phyloP scores from a whole-genome alignment of 37 sponge, comb jelly and placozoan genomes.

The Halichondria panicea region DNA sequence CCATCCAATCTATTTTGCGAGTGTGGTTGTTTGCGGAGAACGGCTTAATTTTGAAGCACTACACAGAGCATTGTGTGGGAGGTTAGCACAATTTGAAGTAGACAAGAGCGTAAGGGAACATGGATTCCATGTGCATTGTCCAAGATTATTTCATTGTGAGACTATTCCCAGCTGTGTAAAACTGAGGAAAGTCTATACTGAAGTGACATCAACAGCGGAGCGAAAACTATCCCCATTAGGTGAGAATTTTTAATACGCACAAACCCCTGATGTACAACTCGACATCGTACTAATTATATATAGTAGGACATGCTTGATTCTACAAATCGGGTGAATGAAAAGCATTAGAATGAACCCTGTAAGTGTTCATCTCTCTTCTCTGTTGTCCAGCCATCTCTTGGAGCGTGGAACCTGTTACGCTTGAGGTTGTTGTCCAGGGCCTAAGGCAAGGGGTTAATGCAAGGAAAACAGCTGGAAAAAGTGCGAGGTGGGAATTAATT shows the following conservation, averaged over 20 bases:
- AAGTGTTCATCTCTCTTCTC: too few species aligned
- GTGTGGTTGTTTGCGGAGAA: constrained; percentile 34
- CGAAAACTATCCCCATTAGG: constrained; percentile 33
- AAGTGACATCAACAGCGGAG: not conserved
- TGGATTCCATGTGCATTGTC: not conserved
- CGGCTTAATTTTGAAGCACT: constrained; percentile 16
- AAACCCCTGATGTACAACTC: not conserved
- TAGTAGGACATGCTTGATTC: too few species aligned
- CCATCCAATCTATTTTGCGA: constrained; percentile 59
- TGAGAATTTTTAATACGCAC: not conserved
- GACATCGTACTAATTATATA: too few species aligned
- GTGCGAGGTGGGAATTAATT: constrained; percentile 24
- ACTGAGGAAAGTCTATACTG: not conserved
- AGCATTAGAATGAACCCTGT: too few species aligned
- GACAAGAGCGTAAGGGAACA: not conserved
- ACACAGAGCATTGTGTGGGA: constrained; percentile 44
- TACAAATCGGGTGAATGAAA: too few species aligned
- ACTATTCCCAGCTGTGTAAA: not conserved
- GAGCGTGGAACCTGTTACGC: constrained; percentile 28
- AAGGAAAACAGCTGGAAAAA: constrained; percentile 8
- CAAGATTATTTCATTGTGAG: constrained; percentile 9
- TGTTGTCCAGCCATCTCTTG: constrained; percentile 52
- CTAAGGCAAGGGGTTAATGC: constrained; percentile 61
- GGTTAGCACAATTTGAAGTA: not conserved
- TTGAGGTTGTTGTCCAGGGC: constrained; percentile 76